phyloP scores from a whole-genome alignment of 2,113 vertebrate genomes.

The Microcebus jonahi region DNA sequence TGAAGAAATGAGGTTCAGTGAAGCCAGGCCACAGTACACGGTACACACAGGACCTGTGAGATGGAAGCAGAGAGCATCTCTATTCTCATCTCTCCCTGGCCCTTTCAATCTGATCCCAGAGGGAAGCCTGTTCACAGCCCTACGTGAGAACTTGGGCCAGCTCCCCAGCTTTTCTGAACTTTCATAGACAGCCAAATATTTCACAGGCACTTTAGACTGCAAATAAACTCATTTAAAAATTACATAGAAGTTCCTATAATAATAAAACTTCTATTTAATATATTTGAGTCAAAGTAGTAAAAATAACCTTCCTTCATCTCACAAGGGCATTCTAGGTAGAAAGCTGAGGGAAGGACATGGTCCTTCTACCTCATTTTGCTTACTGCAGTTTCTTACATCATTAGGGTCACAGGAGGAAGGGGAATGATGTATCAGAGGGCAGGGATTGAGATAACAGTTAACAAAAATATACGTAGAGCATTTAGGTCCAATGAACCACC shows the following conservation, averaged over 20 bases:
- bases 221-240: not conserved
- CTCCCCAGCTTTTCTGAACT: not conserved
- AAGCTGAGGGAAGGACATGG: not conserved
- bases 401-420: not conserved
- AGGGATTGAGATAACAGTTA: not conserved
- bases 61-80: not conserved
- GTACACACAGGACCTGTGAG: not conserved
- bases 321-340: not conserved
- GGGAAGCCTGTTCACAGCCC: not conserved
- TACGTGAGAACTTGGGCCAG: not conserved
- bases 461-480: not conserved
- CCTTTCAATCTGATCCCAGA: not conserved
- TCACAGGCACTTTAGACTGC: not conserved
- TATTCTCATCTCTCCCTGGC: not conserved
- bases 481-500: not conserved
- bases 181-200: not conserved
- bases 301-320: not conserved
- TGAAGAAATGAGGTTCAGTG: not conserved
- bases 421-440: not conserved
- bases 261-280: not conserved
- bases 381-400: not conserved
- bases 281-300: not conserved
- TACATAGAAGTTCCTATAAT: not conserved
- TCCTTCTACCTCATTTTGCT: not conserved
- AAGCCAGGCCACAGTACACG: not conserved